Conservation (phyloP, 2,797 vertebrate genomes). For the Cyprinella venusta region DNA sequence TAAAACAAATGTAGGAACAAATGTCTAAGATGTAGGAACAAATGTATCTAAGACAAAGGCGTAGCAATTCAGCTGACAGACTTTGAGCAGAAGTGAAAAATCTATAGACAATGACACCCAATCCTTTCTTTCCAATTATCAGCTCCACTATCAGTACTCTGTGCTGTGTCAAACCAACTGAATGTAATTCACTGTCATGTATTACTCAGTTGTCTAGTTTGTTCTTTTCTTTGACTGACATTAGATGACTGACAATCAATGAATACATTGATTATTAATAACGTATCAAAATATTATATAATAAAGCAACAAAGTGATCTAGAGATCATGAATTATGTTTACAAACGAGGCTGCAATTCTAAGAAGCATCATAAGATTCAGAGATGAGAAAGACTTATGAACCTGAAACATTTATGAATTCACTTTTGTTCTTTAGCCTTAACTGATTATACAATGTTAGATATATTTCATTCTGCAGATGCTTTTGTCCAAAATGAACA, state of each 20-base stretch:
- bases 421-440: no score
- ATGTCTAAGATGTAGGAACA: no score
- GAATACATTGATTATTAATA: no score
- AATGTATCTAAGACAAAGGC: not conserved
- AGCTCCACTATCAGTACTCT: not conserved
- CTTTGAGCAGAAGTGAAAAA: not conserved
- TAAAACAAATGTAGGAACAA: no score
- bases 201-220: constrained; percentile 5
- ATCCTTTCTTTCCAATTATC: constrained; percentile 3
- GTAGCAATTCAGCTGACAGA: constrained; percentile 17
- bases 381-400: constrained; percentile 7
- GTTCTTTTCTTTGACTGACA: not conserved
- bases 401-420: no score
- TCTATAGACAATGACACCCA: not conserved
- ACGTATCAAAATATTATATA: constrained; percentile 47
- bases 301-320: constrained; percentile 41
- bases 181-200: constrained; percentile 23
- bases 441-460: no score
- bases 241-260: no score
- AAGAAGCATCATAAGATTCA: constrained; percentile 21
- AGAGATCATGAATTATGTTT: constrained; percentile 5
- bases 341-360: constrained; percentile 42
- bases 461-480: no score
- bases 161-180: constrained; percentile 6
- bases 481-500: no score